Base-by-base conservation (phyloP, 1,140 invertebrate genomes). In the Halyomorpha halys region DNA sequence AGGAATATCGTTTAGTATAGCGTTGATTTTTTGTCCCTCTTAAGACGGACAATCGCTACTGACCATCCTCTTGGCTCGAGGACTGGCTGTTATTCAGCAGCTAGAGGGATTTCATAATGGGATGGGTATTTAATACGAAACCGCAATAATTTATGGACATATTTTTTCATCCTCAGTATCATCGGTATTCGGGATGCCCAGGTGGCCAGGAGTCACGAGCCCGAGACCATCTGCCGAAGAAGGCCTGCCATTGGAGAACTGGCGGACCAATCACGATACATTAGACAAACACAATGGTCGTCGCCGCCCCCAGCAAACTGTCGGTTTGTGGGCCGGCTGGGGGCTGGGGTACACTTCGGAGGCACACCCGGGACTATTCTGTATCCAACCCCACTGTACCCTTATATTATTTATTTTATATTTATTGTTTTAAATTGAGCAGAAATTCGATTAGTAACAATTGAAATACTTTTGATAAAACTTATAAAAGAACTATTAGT, bases 221-320 rank as follows among this genome's bases (percentile, higher is more conserved):
- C 47, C 11, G 47, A 1, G 2, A 49, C 3, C 47, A 49, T 49
- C 47, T 49, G 47, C n/a, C 47, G 6, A n/a, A 18, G 47, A 11
- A 49, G 47, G 47, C n/a, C n/a, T n/a, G n/a, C n/a, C n/a, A 49
- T 49, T 49, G 47, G 47, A 19, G n/a, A 13, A 21, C 47, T 18
- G 47, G 47, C n/a, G 47, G 47, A 49, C 47, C 47, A 49, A 49
- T 49, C 47, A 49, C 47, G 47, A 49, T 5, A 49, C 47, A 49
- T 49, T 49, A 49, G 47, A 14, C 47, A 49, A 19, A 49, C 47
- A 49, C 47, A 49, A 49, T 49, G 21, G 47, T 18, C n/a, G 47
- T 2, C n/a, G n/a, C 47, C n/a, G n/a, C 47, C 47, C 47, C 47
- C 34, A 18, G 21, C 34, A 39, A 39, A 39, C 34, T 39, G 34